A percentile compares a stretch with the other conserved stretches of the same genome.
Conservation (phyloP, 2,888 invertebrate genomes). For the Drosophila eohydei region DNA sequence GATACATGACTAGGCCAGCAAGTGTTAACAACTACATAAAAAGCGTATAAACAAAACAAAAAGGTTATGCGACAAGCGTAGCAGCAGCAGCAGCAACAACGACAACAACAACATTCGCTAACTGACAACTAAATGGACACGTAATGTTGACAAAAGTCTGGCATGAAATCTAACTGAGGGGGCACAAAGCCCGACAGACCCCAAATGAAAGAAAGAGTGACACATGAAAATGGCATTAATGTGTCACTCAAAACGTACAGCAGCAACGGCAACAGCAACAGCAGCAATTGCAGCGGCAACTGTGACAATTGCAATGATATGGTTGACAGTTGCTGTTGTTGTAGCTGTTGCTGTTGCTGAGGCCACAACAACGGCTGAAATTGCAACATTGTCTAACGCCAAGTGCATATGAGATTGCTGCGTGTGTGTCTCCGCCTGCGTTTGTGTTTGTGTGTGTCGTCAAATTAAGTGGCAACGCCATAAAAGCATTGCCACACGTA, state of each 20-base stretch:
- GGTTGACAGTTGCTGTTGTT: constrained; percentile 63
- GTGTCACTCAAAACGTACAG: constrained; percentile 80
- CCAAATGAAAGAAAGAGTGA: constrained; percentile 81
- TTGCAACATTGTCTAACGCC: constrained; percentile 77
- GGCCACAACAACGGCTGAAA: constrained; percentile 59
- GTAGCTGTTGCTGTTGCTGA: constrained; percentile 15
- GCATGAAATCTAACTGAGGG: constrained; percentile 73
- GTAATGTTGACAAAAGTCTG: constrained; percentile 82
- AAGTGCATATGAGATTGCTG: constrained; percentile 50
- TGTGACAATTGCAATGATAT: constrained; percentile 77
- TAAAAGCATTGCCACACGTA: constrained; percentile 62
- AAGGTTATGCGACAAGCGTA: constrained; percentile 53
- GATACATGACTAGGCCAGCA: not conserved
- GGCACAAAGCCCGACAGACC: constrained; percentile 57
- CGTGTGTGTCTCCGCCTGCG: not conserved
- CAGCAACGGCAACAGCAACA: constrained; percentile 49
- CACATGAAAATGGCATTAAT: constrained; percentile 83
- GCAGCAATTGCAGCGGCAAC: constrained; percentile 48
- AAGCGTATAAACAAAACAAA: constrained; percentile 24
- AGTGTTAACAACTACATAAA: constrained; percentile 31
- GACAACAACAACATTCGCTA: constrained; percentile 64
- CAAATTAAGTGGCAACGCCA: constrained; percentile 78
- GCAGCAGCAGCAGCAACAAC: constrained; percentile 16
- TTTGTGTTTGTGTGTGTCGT: constrained; percentile 37
- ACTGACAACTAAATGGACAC: constrained; percentile 81